Base-by-base conservation (phyloP, 2,888 invertebrate genomes). In the Scaptomyza polygonia region DNA sequence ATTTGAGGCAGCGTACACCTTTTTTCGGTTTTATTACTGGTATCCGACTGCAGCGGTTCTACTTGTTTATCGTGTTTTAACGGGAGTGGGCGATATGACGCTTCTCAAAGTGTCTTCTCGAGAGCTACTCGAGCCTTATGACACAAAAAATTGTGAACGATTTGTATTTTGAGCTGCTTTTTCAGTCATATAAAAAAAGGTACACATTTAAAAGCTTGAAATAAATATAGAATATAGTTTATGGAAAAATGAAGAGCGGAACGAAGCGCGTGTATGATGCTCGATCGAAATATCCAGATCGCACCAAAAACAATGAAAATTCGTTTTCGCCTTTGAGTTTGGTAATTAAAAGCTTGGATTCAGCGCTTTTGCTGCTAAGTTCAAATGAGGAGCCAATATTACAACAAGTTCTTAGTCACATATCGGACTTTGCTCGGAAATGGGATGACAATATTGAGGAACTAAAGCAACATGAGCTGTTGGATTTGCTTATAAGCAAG, bases 341-440 rank as follows among this genome's bases (percentile, higher is more conserved):
- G 0, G 36, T 39, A 4, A 67, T 90, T 2, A 72, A 77, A 12
- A 75, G 53, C 4, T 57, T 90, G 18, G 79, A 86, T 8, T 82
- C 88, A 1, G 72, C 81, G 1, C 44, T 90, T 3, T 61, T 90
- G 32, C 45, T 90, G 52, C 73, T 90, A 7, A 70, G 68, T 48
- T 85, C 90, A 6, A 43, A 65, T 4, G 90, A 90, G 48, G 90
- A 89, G 7, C 29, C 49, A 3, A 86, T 90, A 5, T 52, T 90
- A n/a, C 64, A 81, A 9, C 47, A 64, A 0, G 76, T 84, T 3
- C 82, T 90, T n/a, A 87, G 77, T 45, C 88, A 88, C 18, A 56
- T 90, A 6, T 69, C 86, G 8, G 87, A 88, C 1, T 90, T 78
- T 54, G 68, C 78, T 1, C 86, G 88, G 0, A 78, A 82, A 14